Evolutionary conservation across 2,113 vertebrate genomes (phyloP).

Genomic region (Chamaetylas fuelleborni): DNA sequence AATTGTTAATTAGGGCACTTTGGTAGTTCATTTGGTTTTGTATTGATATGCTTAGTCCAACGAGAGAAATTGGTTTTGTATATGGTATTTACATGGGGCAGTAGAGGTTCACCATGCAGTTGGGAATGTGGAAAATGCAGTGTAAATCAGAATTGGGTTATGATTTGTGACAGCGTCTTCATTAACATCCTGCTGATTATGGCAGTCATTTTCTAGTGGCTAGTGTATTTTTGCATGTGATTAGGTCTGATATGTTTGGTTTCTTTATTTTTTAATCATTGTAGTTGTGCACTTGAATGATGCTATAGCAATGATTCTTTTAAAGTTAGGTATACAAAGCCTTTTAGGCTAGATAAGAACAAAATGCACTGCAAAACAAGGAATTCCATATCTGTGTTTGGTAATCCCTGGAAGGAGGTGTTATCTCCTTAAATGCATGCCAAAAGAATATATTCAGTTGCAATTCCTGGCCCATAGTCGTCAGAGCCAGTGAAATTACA

Average conservation of each 20-base stretch:
- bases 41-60: constrained; percentile 86
- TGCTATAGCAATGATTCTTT: not conserved
- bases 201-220: not conserved
- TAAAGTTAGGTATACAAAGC: not conserved
- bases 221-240: not conserved
- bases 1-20: constrained; percentile 88
- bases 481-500: not conserved
- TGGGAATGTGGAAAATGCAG: constrained; percentile 3
- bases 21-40: constrained; percentile 91
- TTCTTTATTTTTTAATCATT: not conserved
- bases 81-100: constrained; percentile 55
- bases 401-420: not conserved
- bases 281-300: not conserved
- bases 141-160: not conserved
- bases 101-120: constrained; percentile 17
- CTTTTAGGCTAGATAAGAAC: not conserved
- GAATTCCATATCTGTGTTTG: accelerated
- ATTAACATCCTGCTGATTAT: not conserved
- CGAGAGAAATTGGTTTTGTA: constrained; percentile 80
- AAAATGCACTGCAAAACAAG: not conserved
- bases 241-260: not conserved
- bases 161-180: constrained; percentile 3
- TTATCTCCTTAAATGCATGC: not conserved
- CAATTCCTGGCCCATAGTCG: constrained; percentile 1
- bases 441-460: not conserved